phyloP scores from a whole-genome alignment of 2,888 invertebrate species.

The Dusona sp. region DNA sequence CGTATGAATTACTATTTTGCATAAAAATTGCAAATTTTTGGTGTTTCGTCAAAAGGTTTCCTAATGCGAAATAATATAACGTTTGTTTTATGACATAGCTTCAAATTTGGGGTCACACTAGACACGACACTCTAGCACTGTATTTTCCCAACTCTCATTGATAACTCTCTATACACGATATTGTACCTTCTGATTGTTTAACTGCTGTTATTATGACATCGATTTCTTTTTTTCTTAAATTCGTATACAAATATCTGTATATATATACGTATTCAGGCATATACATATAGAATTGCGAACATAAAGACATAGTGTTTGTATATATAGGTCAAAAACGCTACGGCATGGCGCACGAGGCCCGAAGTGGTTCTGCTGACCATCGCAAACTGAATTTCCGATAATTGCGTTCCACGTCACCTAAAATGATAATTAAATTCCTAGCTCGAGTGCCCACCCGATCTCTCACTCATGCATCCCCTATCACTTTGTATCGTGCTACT shows the following conservation, averaged over 20 bases:
- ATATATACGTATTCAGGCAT: neutral
- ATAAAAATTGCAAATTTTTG: too few relatives aligned
- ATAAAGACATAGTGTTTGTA: neutral
- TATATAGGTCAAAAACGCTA: conserved; percentile 46
- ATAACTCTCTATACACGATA: neutral
- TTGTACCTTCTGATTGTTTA: conserved; percentile 1
- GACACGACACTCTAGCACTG: neutral
- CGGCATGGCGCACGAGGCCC: conserved; percentile 43
- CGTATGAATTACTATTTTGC: too few relatives aligned
- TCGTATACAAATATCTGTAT: neutral
- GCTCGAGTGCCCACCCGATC: conserved; percentile 61
- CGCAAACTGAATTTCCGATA: conserved; percentile 83
- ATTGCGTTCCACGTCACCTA: conserved; percentile 82
- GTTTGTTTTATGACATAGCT: too few relatives aligned
- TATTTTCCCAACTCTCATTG: neutral
- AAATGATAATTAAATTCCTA: conserved; percentile 83
- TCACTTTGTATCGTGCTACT: conserved; percentile 33
- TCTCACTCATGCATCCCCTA: conserved; percentile 23
- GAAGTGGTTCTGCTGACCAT: conserved; percentile 78
- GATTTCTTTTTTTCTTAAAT: neutral
- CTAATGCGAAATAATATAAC: too few relatives aligned
- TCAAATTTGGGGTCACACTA: too few relatives aligned
- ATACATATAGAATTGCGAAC: neutral
- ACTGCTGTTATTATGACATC: neutral
- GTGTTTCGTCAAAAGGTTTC: too few relatives aligned